Evolutionary conservation across 2,888 invertebrate genomes (phyloP), one percentile per base, ranked within the genome.

Genomic region (Deilephila elpenor): DNA sequence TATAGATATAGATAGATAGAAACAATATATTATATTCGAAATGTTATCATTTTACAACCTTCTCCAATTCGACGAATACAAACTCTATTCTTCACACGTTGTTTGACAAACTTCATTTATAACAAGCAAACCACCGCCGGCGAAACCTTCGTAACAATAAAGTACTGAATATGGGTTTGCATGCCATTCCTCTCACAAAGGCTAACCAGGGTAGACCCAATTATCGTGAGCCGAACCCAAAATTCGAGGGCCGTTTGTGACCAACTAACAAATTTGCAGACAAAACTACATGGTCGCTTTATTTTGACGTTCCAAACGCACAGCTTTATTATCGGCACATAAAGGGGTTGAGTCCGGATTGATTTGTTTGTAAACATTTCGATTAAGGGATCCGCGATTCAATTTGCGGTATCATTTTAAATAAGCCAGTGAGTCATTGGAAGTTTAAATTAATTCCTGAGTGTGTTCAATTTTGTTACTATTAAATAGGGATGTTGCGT

Each of bases 151-250:
- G 14, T 71, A 56, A 70, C 78, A 82, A 81, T 82, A 83, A 82
- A 82, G 75, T 77, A 76, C 74, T 75, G 74, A 83, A 83, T 82
- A 80, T 81, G 74, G 77, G 78, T 75, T 71, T 73, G 78, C 77
- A 74, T 75, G 73, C 74, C 76, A 78, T 80, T 78, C 73, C 77
- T 76, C 73, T 78, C 78, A 80, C 79, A 81, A 83, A 83, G 82
- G 81, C 77, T 78, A 80, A 82, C 81, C 80, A 75, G 78, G 77
- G 77, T 78, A 82, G 78, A 91, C 84, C 87, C 88, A 90, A 91
- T 90, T 90, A 91, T 84, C 79, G 81, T 81, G 79, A 83, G 83
- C 77, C 78, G 78, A 79, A 77, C 84, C 84, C 84, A 78, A 87
- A 83, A 83, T 82, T 82, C 78, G 34, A 56, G 44, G 62, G 14